Evolutionary conservation across 1,140 invertebrate genomes (phyloP), one percentile per base, ranked within the genome.

Genomic region (Glomeris maerens): DNA sequence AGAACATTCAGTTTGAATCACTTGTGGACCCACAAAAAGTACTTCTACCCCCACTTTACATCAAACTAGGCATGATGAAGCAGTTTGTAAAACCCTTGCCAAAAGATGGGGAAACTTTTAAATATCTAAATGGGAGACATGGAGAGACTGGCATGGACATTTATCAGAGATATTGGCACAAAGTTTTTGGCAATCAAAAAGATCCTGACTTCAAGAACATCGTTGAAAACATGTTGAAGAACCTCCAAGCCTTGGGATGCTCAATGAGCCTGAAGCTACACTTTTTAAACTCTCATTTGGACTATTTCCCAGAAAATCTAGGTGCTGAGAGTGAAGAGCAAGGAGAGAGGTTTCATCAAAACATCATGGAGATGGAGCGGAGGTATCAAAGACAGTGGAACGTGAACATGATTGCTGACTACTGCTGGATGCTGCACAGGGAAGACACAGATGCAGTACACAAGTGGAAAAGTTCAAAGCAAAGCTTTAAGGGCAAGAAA

Each of bases 201-300:
- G 21, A 27, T 27, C n/a, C 41, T 41, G 17, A 39, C 36, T 50
- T 51, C 57, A 31, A 52, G 38, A 31, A 17, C 14, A 42, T 58
- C 25, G 57, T 54, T 3, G 20, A 57, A 27, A 29, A 17, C 10
- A 44, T 56, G 41, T 20, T 58, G 5, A 13, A 45, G 23, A 44
- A 46, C 7, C 54, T 39, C 29, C 25, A 46, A 49, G 10, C 17
- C 29, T 5, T 54, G 26, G 38, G 53, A 25, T 13, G 40, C 25
- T 31, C 39, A n/a, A 59, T 59, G 51, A 52, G 20, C 26, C 17
- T 59, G 2, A 51, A 59, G 49, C 13, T 59, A 20, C 54, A 45
- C 47, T 45, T 55, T 42, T 28, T 57, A 13, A 26, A 54, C 27
- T 47, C 44, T 10, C 39, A 56, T 26, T 17, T 58, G 17, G 54